Evolutionary conservation across 1,140 invertebrate genomes (phyloP).

Genomic region (Dreissena rostriformis): DNA sequence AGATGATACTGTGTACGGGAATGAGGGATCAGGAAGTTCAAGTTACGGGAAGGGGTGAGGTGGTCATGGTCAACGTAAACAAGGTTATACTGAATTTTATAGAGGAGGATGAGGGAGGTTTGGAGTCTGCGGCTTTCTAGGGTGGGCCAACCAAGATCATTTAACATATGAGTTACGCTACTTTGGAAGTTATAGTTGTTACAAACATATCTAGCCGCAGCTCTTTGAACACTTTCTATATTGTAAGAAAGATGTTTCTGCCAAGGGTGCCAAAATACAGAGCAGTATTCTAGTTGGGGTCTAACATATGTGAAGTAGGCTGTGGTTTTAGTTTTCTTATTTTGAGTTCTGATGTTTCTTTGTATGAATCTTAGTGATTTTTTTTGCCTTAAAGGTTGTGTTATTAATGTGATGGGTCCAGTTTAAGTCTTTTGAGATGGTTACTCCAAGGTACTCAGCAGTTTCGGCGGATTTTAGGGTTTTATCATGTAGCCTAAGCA

Average conservation of each 20-base stretch:
- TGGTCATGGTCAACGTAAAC: neutral
- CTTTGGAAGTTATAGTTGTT: constrained; percentile 21
- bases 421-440: constrained; percentile 13
- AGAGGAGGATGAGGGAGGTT: neutral
- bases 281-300: too few species aligned
- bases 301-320: too few species aligned
- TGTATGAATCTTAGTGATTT: constrained; percentile 2
- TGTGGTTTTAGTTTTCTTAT: too few species aligned
- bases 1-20: constrained; percentile 5
- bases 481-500: constrained; percentile 19
- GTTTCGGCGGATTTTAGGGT: constrained; percentile 14
- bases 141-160: neutral
- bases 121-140: constrained; percentile 17
- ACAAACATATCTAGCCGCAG: constrained; percentile 33
- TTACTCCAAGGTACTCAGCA: constrained; percentile 17
- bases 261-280: too few species aligned
- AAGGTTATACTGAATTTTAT: constrained; percentile 24
- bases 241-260: too few species aligned
- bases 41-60: neutral
- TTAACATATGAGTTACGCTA: constrained; percentile 21
- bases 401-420: constrained; percentile 25
- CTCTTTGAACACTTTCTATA: constrained; percentile 11
- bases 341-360: constrained; percentile 22
- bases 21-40: neutral
- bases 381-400: constrained; percentile 1